Evolutionary conservation across 2,888 invertebrate species (phyloP), one percentile per base, ranked within the genome.

Genomic region (Galeruca laticollis): DNA sequence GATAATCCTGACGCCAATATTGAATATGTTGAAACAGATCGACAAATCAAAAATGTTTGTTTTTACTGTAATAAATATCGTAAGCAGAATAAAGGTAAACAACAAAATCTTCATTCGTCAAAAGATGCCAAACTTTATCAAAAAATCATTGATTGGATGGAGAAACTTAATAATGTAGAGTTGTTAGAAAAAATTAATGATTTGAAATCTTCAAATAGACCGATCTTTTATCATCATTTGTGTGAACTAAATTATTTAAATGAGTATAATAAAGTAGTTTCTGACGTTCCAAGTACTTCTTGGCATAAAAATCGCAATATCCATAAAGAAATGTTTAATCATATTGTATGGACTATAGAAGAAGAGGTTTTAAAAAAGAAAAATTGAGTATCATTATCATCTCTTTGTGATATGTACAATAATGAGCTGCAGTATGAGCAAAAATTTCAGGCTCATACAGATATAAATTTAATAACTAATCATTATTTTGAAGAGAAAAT

Each of bases 201-300:
- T 26, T 26, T 26, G 2, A 5, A 26, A 52, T 51, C 62, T 15
- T 13, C 62, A 15, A 62, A 52, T 71, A 60, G 20, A 31, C 3
- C n/a, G 15, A 57, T 57, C 4, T 57, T 57, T n/a, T n/a, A n/a
- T n/a, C 26, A 26, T 26, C 26, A 26, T 26, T 26, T 26, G 26
- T 26, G 26, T 26, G 26, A 26, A 15, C 21, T 33, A 57, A 15
- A 68, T 67, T 68, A 62, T 68, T 59, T 57, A 63, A 60, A 63
- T 71, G 52, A 63, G n/a, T 68, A 71, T 31, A 71, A 68, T 62
- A 68, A 71, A 71, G 9, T 54, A 63, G 63, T 71, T 68, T 56
- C 62, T 35, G 68, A 62, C 33, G 13, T 47, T 54, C 67, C 52
- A 57, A 13, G 31, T 60, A 66, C 66, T 61, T 67, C 67, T 47